Evolutionary conservation across 2,113 vertebrate species (phyloP).

Genomic region (Varanus salvator): DNA sequence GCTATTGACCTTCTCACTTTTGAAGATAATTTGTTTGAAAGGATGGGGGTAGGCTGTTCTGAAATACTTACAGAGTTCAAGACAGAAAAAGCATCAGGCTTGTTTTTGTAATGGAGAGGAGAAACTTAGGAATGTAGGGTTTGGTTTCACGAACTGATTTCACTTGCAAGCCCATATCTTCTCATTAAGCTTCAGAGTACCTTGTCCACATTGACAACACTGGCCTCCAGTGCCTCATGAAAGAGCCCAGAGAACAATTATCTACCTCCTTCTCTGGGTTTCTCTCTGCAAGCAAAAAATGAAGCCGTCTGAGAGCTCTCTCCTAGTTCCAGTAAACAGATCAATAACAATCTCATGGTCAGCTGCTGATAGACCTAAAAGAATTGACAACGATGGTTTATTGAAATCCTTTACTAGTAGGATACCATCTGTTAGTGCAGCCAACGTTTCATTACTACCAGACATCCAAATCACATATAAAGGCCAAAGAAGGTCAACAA

Average conservation of each 20-base stretch:
- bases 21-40: conserved; percentile 8
- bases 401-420: conserved; percentile 18
- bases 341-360: conserved; percentile 28
- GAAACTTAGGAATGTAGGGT: not conserved
- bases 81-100: not conserved
- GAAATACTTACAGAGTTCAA: not conserved
- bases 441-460: not conserved
- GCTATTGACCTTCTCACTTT: not conserved
- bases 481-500: too few species aligned
- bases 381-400: not conserved
- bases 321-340: not conserved
- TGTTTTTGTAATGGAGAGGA: not conserved
- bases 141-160: not conserved
- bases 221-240: not conserved
- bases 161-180: conserved; percentile 2
- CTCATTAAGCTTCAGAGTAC: not conserved
- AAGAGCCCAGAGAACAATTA: conserved; percentile 25
- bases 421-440: not conserved
- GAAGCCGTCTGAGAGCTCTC: not conserved
- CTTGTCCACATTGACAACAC: not conserved
- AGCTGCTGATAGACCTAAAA: conserved; percentile 1
- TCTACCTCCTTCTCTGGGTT: not conserved
- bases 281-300: conserved; percentile 12
- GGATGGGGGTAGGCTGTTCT: not conserved
- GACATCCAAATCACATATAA: not conserved